Evolutionary conservation across 2,113 vertebrate species (phyloP).

Genomic region (Triplophysa tibetana): DNA sequence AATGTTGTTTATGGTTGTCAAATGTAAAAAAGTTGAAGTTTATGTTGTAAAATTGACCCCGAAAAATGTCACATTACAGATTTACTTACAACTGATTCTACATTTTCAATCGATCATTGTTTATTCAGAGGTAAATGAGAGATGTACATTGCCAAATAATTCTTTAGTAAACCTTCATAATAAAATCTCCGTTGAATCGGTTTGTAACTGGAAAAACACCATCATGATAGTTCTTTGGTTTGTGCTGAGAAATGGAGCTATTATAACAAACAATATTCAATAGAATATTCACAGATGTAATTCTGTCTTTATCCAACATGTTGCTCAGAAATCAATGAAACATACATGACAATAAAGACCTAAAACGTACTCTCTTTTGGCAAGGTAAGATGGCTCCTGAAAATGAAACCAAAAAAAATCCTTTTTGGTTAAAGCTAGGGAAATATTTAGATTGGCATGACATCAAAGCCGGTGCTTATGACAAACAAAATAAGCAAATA

Average conservation of each 20-base stretch:
- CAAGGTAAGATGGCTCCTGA: constrained; percentile 32
- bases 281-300: not conserved
- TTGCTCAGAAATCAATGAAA: constrained; percentile 8
- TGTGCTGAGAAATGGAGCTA: constrained; percentile 21
- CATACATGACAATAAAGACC: constrained; percentile 16
- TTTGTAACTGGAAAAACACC: not conserved
- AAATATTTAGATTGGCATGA: not conserved
- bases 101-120: not conserved
- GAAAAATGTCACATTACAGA: too few species aligned
- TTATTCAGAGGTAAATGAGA: constrained; percentile 48
- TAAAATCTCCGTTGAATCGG: too few species aligned
- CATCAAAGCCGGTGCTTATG: not conserved
- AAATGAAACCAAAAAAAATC: not conserved
- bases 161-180: not conserved
- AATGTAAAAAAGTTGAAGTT: too few species aligned
- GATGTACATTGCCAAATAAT: not conserved
- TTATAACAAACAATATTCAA: constrained; percentile 13
- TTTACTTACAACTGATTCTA: too few species aligned
- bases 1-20: too few species aligned
- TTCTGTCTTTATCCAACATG: not conserved
- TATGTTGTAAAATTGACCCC: too few species aligned
- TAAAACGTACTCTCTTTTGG: constrained; percentile 15
- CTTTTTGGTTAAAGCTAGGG: not conserved
- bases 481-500: not conserved
- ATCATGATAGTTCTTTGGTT: constrained; percentile 15